These are phyloP conservation scores for Ranitomeya variabilis DNA, from an alignment of 2,113 vertebrate species.

Conservation along the genomic window DNA sequence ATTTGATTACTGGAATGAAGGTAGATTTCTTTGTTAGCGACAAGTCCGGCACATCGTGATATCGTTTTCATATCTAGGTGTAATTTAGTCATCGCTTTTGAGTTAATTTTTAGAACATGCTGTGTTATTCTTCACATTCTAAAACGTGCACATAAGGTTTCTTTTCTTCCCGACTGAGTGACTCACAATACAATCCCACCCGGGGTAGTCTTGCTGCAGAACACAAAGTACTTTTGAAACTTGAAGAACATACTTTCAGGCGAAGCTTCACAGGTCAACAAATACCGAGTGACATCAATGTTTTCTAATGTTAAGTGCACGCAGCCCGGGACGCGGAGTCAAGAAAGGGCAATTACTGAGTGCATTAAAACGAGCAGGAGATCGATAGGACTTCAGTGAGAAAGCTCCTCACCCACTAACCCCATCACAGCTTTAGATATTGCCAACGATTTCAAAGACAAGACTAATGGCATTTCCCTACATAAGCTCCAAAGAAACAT, in stretches of 20 bases:
- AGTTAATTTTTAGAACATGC: constrained; percentile 20
- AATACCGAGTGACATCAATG: constrained; percentile 3
- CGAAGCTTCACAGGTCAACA: not conserved
- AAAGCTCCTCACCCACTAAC: not conserved
- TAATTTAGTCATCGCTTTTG: constrained; percentile 14
- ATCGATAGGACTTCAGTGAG: not conserved
- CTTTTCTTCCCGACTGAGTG: constrained; percentile 9
- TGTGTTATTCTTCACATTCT: constrained; percentile 25
- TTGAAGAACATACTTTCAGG: not conserved
- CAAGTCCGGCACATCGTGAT: not conserved
- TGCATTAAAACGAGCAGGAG: not conserved
- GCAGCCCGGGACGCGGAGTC: not conserved
- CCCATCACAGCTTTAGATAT: not conserved
- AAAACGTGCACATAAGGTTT: constrained; percentile 25
- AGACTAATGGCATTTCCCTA: not conserved
- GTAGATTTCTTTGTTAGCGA: not conserved
- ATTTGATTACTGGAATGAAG: constrained; percentile 1
- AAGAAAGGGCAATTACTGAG: constrained; percentile 30
- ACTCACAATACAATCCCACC: constrained; percentile 18
- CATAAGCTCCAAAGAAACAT: too few species aligned
- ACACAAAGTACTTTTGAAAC: constrained; percentile 39
- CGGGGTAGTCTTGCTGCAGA: not conserved
- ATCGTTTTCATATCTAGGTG: constrained; percentile 34
- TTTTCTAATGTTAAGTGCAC: constrained; percentile 7
- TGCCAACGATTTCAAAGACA: not conserved